phyloP scores from a whole-genome alignment of 1,140 invertebrate genomes.

The Brachionus plicatilis region DNA sequence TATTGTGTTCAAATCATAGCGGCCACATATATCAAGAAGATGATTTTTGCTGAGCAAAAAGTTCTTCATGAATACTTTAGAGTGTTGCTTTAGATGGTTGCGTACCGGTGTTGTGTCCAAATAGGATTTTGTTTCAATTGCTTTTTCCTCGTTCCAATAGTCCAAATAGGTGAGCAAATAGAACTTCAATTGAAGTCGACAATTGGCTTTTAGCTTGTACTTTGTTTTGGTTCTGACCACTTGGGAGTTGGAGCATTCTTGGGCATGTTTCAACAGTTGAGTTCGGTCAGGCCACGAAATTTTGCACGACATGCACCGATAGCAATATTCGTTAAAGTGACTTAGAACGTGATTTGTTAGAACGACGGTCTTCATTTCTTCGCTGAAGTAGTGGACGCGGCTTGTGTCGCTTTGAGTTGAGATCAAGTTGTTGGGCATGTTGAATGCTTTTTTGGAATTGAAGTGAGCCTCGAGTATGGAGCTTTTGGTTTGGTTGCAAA shows the following conservation, averaged over 20 bases:
- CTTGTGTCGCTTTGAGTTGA: background rate
- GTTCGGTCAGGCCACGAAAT: constrained; percentile 38
- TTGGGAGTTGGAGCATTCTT: constrained; percentile 37
- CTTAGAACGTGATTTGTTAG: constrained; percentile 25
- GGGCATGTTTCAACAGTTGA: constrained; percentile 33
- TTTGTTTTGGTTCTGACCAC: constrained; percentile 35
- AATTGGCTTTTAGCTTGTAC: constrained; percentile 39
- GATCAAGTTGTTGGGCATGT: background rate
- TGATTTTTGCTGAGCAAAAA: background rate
- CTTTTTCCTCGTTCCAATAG: constrained; percentile 17
- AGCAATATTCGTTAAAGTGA: constrained; percentile 39
- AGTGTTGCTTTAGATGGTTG: background rate
- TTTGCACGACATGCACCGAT: constrained; percentile 38
- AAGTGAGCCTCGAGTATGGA: constrained; percentile 23
- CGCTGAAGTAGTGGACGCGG: background rate
- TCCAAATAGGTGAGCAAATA: constrained; percentile 35
- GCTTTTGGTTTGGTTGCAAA: background rate
- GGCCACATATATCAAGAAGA: background rate
- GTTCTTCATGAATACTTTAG: constrained; percentile 23
- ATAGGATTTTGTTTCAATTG: background rate
- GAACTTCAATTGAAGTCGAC: constrained; percentile 30
- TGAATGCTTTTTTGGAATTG: background rate
- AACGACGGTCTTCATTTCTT: constrained; percentile 37
- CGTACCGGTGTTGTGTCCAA: background rate
- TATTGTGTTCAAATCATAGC: background rate